These are phyloP conservation scores for Nyleta sp. DNA, from an alignment of 2,888 invertebrate genomes.

Conservation along the genomic window DNA sequence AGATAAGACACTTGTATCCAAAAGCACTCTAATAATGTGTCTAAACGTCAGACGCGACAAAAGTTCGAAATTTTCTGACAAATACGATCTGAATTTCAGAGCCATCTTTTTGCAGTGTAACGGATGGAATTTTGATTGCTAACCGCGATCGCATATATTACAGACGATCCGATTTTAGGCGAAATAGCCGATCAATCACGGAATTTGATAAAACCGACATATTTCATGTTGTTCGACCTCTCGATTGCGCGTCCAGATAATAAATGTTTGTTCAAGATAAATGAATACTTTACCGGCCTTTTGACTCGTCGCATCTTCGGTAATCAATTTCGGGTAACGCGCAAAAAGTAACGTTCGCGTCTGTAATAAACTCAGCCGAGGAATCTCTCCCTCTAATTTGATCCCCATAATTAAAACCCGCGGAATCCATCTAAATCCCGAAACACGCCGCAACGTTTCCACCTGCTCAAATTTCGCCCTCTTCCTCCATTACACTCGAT, in stretches of 20 bases:
- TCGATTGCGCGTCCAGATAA: neutral
- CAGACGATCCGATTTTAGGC: neutral
- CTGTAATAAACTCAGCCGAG: slow-evolving; percentile 7
- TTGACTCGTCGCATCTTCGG: neutral
- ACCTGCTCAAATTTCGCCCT: slow-evolving; percentile 16
- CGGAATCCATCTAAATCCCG: slow-evolving; percentile 20
- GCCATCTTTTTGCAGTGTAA: too few relatives aligned
- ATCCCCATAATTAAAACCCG: slow-evolving; percentile 32
- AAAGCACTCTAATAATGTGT: too few relatives aligned
- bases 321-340: neutral
- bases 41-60: too few relatives aligned
- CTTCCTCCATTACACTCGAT: slow-evolving; percentile 36
- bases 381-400: slow-evolving; percentile 17
- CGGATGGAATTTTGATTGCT: slow-evolving; percentile 10
- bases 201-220: slow-evolving; percentile 5
- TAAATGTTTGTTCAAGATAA: slow-evolving; percentile 15
- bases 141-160: neutral
- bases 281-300: slow-evolving; percentile 1
- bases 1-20: too few relatives aligned
- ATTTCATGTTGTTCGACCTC: slow-evolving; percentile 3
- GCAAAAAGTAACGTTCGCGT: too few relatives aligned
- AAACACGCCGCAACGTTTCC: slow-evolving; percentile 18
- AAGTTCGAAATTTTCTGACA: too few relatives aligned
- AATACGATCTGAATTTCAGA: too few relatives aligned
- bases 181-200: slow-evolving; percentile 20